Percentiles rank a stretch among this genome's conserved stretches.
phyloP scores from a whole-genome alignment of 2,797 vertebrate species.

The Harpagifer antarcticus region DNA sequence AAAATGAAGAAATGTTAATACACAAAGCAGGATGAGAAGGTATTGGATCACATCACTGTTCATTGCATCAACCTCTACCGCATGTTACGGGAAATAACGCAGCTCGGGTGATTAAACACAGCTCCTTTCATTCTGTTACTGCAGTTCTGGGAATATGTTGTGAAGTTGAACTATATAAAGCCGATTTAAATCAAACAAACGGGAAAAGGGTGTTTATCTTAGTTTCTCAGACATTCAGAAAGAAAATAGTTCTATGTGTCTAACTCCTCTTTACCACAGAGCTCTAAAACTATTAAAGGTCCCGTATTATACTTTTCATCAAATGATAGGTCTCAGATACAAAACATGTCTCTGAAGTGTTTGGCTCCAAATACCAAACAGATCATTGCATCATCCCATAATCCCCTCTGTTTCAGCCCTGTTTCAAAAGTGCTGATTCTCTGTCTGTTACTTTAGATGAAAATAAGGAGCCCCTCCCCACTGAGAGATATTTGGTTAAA shows the following conservation, averaged over 20 bases:
- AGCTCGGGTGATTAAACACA: slow-evolving; percentile 13
- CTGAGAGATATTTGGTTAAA: too few species aligned
- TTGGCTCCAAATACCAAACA: too few species aligned
- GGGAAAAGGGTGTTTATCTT: slow-evolving; percentile 23
- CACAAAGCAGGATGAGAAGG: slow-evolving; percentile 3
- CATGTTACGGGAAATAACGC: slow-evolving; percentile 16
- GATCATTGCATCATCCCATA: too few species aligned
- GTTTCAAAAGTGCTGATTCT: too few species aligned
- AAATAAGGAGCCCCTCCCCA: too few species aligned
- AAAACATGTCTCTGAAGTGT: too few species aligned
- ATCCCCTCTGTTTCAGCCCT: too few species aligned
- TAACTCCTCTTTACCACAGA: background rate
- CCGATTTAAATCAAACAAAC: slow-evolving; percentile 3
- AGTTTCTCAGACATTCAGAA: slow-evolving; percentile 16
- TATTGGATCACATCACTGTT: background rate
- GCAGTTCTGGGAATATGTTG: background rate
- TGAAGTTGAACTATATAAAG: slow-evolving; percentile 36
- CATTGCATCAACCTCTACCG: slow-evolving; percentile 2
- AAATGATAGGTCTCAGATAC: too few species aligned
- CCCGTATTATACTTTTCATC: too few species aligned
- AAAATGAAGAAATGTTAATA: background rate
- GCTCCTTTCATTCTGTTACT: background rate
- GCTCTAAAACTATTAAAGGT: background rate
- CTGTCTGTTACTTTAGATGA: too few species aligned
- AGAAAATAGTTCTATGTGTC: slow-evolving; percentile 1